Base-by-base conservation (phyloP, 2,797 vertebrate genomes). In the Gymnocypris eckloni region DNA sequence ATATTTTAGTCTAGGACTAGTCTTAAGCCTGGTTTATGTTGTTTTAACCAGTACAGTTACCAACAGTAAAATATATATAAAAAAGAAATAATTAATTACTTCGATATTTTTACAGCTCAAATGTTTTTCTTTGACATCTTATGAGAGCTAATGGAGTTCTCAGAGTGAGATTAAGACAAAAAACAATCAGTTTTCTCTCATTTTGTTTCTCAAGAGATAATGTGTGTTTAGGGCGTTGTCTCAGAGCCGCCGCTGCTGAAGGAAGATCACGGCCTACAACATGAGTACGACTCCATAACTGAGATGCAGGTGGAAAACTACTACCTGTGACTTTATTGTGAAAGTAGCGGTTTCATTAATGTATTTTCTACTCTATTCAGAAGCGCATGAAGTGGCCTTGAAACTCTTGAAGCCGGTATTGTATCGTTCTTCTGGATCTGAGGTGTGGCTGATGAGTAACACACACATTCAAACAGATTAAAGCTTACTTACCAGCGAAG, bases 211-310 rank as follows among this genome's bases (percentile, higher is more conserved):
- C 33, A 33, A 33, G 33, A 33, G 33, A 33, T 25, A 22, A 22
- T 10, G 25, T 66, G 59, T 61, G 12, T 66, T 33, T 16, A 28
- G 79, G 81, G 70, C 25, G 81, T 83, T 83, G 81, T 54, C 66
- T 70, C 20, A 12, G 48, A 18, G 78, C 73, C 48, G 16, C 28
- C 18, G 50, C 22, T 16, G 48, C 48, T 33, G 33, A 33, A 54
- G 80, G 48, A 3, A 16, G 20, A 6, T 41, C 37, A 39, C 16
- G 10, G 18, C 25, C 75, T 56, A 4, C 10, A 20, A 11, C 3
- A 13, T 12, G 20, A n/a, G n/a, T 59, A 59, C 22, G 7, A 54
- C 0, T 9, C 3, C 22, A 11, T 4, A 59, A 22, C 56, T 59
- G 20, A n/a, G 56, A 59, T 4, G 41, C 20, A 9, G 28, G 7